phyloP scores from a whole-genome alignment of 2,888 invertebrate species.

The Piscicola geometra region DNA sequence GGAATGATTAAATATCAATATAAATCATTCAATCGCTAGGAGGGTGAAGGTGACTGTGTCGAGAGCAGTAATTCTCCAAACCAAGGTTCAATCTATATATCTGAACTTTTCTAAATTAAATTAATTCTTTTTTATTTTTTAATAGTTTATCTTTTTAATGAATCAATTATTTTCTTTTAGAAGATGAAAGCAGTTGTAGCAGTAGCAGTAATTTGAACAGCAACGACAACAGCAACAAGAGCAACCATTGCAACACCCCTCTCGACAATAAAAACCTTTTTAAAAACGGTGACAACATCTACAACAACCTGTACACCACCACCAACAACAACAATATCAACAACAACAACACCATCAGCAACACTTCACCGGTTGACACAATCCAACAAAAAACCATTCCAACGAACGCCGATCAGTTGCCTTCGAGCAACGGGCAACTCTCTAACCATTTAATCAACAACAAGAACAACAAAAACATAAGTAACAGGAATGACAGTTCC shows the following conservation, averaged over 20 bases:
- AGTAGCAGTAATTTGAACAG: background rate
- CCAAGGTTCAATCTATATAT: background rate
- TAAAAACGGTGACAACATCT: background rate
- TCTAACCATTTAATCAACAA: background rate
- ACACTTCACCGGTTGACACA: background rate
- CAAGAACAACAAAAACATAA: background rate
- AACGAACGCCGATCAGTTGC: no score
- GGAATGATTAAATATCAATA: no score
- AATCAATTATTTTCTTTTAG: background rate
- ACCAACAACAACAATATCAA: background rate
- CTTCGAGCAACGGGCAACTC: no score
- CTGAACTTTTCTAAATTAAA: background rate
- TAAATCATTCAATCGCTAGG: no score
- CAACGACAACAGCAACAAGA: conserved; percentile 3
- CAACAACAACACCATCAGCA: background rate
- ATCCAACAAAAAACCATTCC: no score
- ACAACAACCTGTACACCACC: background rate
- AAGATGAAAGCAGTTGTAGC: conserved; percentile 11
- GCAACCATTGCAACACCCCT: background rate
- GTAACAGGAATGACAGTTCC: background rate
- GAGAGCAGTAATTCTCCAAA: background rate
- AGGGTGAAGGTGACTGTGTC: background rate
- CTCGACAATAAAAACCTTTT: background rate
- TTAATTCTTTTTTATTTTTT: background rate
- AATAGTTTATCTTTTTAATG: background rate